Evolutionary conservation across 2,888 invertebrate genomes (phyloP).

Genomic region (Lissonota sp.): DNA sequence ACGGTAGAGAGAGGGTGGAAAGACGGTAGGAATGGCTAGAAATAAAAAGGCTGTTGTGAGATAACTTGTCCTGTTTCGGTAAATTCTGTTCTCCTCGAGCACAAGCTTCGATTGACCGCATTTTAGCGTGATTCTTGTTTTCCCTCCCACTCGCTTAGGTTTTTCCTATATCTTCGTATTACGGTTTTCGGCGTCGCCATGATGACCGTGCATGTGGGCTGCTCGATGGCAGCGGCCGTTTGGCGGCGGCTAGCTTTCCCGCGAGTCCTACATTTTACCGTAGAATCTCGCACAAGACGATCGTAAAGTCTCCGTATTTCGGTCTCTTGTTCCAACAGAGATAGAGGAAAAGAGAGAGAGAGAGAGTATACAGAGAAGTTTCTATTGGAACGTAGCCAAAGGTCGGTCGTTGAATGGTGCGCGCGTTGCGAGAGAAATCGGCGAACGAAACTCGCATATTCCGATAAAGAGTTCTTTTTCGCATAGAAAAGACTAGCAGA

Average conservation of each 20-base stretch:
- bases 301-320: slow-evolving; percentile 58
- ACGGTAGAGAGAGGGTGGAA: not conserved
- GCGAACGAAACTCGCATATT: slow-evolving; percentile 65
- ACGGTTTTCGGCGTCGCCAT: slow-evolving; percentile 12
- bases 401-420: slow-evolving; percentile 46
- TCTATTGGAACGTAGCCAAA: slow-evolving; percentile 68
- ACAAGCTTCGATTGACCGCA: no score
- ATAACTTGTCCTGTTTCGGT: no score
- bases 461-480: slow-evolving; percentile 49
- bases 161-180: slow-evolving; percentile 3
- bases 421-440: slow-evolving; percentile 59
- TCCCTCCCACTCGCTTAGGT: not conserved
- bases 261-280: slow-evolving; percentile 58
- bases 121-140: slow-evolving; percentile 36
- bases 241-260: slow-evolving; percentile 23
- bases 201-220: not conserved
- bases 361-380: slow-evolving; percentile 25
- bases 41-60: no score
- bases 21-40: no score
- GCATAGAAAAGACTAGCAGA: slow-evolving; percentile 16
- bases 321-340: not conserved
- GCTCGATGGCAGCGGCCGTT: slow-evolving; percentile 54
- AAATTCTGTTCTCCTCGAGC: no score
- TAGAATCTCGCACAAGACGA: slow-evolving; percentile 50
- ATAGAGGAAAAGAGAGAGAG: slow-evolving; percentile 4